Base-by-base conservation (phyloP, 2,888 invertebrate genomes). In the Zootermopsis nevadensis region DNA sequence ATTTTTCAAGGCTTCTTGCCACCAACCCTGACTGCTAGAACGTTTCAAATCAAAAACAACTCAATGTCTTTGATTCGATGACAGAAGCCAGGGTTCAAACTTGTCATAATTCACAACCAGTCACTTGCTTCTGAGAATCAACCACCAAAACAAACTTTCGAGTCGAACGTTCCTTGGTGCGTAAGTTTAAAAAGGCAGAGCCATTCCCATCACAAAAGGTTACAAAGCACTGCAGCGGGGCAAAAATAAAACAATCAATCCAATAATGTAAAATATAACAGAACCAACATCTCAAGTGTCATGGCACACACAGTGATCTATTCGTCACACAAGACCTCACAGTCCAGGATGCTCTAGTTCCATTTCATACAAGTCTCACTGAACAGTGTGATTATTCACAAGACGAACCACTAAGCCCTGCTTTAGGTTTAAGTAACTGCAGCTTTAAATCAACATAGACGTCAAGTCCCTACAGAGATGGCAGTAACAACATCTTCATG, bases 291-390 rank as follows among this genome's bases (percentile, higher is more conserved):
- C 66, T 48, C 8, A 48, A 15, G 15, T 48, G 15, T 8, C 10
- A 48, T 12, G 48, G 48, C 15, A 12, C 48, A 12, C 48, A 12
- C 15, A 48, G 8, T 48, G 10, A 48, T 48, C 10, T n/a, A n/a
- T n/a, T 48, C 15, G 48, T 48, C 48, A 48, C n/a, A n/a, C n/a
- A n/a, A n/a, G n/a, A n/a, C 48, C 8, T 48, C 48, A 15, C 48
- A 12, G 15, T 12, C 15, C 48, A 69, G 48, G 67, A 81, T 69
- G 67, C 48, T 81, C 81, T 38, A 69, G 38, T 81, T 81, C 81
- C 74, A 74, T 81, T 81, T 74, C 74, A 76, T 81, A 81, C 81
- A 74, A 81, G 81, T 81, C 81, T 81, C 81, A 81, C 74, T 72
- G 69, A 42, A 66, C 80, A 80, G 35, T 48, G 42, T 67, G 72